Evolutionary conservation across 2,113 vertebrate genomes (phyloP).

Genomic region (Oenanthe melanoleuca): DNA sequence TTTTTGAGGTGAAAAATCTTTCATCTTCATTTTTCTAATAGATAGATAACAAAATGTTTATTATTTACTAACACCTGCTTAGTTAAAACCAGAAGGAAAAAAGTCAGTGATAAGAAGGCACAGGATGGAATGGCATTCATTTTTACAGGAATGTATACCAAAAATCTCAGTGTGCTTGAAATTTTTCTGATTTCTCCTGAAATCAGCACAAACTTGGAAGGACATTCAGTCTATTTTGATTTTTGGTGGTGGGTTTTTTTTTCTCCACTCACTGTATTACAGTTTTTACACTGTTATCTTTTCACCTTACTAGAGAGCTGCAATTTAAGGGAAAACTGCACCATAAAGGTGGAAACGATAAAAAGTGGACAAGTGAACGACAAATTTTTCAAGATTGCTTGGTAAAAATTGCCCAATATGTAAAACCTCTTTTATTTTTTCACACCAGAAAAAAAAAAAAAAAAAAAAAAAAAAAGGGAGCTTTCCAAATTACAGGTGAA

Average conservation of each 20-base stretch:
- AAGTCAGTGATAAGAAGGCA: background rate
- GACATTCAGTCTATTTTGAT: background rate
- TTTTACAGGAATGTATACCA: background rate
- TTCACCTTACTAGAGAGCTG: background rate
- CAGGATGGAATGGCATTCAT: background rate
- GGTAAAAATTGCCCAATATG: background rate
- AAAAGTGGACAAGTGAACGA: background rate
- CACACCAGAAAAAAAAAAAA: background rate
- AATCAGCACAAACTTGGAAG: background rate
- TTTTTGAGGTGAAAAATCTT: background rate
- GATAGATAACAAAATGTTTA: background rate
- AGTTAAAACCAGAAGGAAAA: background rate
- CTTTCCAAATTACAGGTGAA: background rate
- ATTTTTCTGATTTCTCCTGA: background rate
- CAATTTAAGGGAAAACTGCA: background rate
- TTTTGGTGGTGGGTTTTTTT: fast-evolving
- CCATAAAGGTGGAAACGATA: background rate
- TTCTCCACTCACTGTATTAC: background rate
- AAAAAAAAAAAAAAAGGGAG: background rate
- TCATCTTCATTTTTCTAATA: background rate
- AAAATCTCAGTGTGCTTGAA: background rate
- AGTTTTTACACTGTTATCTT: background rate
- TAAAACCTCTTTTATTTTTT: background rate
- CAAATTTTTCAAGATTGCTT: background rate
- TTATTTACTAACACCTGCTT: background rate